Base-by-base conservation (phyloP, 92 coral and sea anemone species). In the Zoanthus gigantus region DNA sequence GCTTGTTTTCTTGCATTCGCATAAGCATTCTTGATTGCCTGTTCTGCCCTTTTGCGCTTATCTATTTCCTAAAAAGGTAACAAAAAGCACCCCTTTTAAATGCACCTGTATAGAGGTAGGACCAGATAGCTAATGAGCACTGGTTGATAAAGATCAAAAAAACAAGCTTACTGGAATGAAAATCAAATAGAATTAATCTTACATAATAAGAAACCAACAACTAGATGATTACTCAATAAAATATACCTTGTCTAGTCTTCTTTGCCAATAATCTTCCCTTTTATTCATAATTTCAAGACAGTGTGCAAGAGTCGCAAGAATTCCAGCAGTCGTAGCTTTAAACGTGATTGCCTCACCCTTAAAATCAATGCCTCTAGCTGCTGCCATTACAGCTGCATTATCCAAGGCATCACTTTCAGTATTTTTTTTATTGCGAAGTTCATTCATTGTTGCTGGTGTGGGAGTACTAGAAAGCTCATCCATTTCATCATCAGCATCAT, bases 401-500 rank as follows among this genome's bases (percentile, higher is more conserved):
- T 88, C 91, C 37, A 82, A 8, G 61, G 83, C 74, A 61, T 87
- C 92, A 23, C 92, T 77, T 1, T 86, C 68, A 18, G 95, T 87
- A 67, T 79, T 84, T 14, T 79, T 89, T 75, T 86, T 89, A 74
- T 88, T 67, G 50, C 89, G 84, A n/a, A 85, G 71, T 65, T 96
- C 94, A 72, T 93, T 90, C 88, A 96, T 77, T 10, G 98, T 87
- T 42, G 96, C 93, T 0, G 99, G 98, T 1, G 98, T 97, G 8
- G 99, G 99, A 8, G 99, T 97, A 9, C 96, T 93, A 0, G 99
- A 97, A 7, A 97, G 93, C 78, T 95, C 99, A 77, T 97, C 99
- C 99, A 97, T 97, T 84, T 97, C 99, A 88, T 97, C 99, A 85
- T 97, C 99, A 2, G 99, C 98, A 88, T 97, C 99, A 88, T 92